Evolutionary conservation across 2,888 invertebrate species (phyloP).

Genomic region (Xiphydria camelus): DNA sequence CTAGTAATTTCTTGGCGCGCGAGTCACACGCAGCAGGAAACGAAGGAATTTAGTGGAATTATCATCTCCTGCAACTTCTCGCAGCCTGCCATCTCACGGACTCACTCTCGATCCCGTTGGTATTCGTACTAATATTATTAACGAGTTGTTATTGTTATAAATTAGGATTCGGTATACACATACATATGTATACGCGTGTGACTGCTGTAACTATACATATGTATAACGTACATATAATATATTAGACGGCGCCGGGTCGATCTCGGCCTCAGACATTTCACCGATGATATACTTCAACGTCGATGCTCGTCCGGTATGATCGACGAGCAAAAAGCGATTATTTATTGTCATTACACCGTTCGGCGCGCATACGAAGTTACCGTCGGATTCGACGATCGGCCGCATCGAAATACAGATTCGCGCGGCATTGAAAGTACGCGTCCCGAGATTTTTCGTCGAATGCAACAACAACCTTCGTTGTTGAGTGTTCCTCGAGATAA

Average conservation of each 20-base stretch:
- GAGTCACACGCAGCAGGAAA: neutral
- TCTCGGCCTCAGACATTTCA: too few species aligned
- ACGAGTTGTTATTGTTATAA: conserved; percentile 50
- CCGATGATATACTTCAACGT: conserved; percentile 17
- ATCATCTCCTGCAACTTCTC: conserved; percentile 33
- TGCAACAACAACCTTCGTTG: too few species aligned
- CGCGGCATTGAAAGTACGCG: too few species aligned
- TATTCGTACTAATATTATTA: conserved; percentile 40
- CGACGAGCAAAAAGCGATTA: conserved; percentile 33
- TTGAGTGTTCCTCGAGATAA: too few species aligned
- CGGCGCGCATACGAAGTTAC: too few species aligned
- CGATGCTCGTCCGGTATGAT: too few species aligned
- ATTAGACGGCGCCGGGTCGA: too few species aligned
- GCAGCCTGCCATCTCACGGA: neutral
- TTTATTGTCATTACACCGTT: conserved; percentile 40
- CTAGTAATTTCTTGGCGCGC: conserved; percentile 66
- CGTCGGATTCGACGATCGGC: neutral
- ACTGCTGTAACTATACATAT: too few species aligned
- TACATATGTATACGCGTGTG: too few species aligned
- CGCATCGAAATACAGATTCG: conserved; percentile 38
- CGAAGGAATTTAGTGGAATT: conserved; percentile 42
- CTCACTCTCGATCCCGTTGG: conserved; percentile 18
- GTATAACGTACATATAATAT: too few species aligned
- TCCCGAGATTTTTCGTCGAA: too few species aligned
- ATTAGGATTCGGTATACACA: conserved; percentile 27